phyloP scores from a whole-genome alignment of 2,888 invertebrate species.

The Drosophila hamatofila region DNA sequence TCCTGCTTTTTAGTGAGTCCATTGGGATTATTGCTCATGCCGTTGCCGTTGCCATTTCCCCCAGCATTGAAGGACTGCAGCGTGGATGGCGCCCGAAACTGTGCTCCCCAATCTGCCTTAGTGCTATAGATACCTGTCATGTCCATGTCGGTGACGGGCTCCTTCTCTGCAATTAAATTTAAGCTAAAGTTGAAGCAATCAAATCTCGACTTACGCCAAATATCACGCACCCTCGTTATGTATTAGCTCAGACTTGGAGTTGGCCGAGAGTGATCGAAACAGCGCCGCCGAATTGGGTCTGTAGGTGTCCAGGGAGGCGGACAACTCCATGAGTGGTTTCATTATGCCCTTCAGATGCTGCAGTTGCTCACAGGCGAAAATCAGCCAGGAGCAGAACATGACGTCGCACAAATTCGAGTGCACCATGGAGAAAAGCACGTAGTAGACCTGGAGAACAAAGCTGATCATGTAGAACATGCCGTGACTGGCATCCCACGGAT shows the following conservation, averaged over 20 bases:
- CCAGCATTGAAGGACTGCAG: conserved; percentile 87
- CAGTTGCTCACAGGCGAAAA: conserved; percentile 94
- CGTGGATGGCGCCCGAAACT: conserved; percentile 89
- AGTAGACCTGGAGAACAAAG: conserved; percentile 90
- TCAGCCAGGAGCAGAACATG: conserved; percentile 93
- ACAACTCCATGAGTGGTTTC: conserved; percentile 94
- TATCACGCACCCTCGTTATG: conserved; percentile 82
- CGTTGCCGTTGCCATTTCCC: conserved; percentile 84
- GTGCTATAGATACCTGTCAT: conserved; percentile 91
- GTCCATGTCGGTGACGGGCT: conserved; percentile 87
- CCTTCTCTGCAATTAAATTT: conserved; percentile 83
- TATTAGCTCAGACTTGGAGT: conserved; percentile 85
- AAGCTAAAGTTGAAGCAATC: conserved; percentile 8
- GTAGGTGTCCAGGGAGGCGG: conserved; percentile 92
- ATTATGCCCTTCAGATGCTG: conserved; percentile 94
- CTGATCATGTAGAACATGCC: conserved; percentile 89
- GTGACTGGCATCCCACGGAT: conserved; percentile 91
- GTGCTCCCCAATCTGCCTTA: conserved; percentile 91
- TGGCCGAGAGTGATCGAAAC: conserved; percentile 87
- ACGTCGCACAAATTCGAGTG: conserved; percentile 89
- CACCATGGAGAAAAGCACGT: conserved; percentile 88
- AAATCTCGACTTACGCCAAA: conserved; percentile 13
- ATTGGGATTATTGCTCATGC: conserved; percentile 88
- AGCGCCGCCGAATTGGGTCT: conserved; percentile 90
- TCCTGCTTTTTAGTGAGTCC: conserved; percentile 93